Conservation (phyloP, 2,113 vertebrate species). For the Nyctereutes procyonoides region DNA sequence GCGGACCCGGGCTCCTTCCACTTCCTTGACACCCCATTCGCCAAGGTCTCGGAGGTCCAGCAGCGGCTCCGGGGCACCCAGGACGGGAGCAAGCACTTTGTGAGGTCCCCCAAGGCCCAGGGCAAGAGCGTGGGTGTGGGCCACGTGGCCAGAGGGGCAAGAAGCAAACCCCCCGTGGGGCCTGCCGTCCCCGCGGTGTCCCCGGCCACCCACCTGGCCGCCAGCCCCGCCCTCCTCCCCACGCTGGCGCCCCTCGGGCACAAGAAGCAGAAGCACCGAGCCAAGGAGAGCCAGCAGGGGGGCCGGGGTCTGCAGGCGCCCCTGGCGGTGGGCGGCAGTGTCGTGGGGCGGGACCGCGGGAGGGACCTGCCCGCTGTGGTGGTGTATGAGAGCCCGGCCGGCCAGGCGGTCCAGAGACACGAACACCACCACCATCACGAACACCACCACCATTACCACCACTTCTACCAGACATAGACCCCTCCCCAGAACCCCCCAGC, state of each 20-base stretch:
- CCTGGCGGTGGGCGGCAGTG: conserved; percentile 77
- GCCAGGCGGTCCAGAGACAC: conserved; percentile 96
- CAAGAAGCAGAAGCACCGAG: conserved; percentile 95
- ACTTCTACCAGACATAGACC: conserved; percentile 97
- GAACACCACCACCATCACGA: conserved; percentile 99
- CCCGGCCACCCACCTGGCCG: conserved; percentile 85
- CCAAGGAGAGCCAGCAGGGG: conserved; percentile 92
- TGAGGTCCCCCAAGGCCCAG: conserved; percentile 94
- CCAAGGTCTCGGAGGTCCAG: conserved; percentile 88
- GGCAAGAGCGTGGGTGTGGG: conserved; percentile 86
- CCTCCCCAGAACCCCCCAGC: background rate
- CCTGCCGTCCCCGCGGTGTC: conserved; percentile 82
- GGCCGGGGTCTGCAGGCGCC: conserved; percentile 89
- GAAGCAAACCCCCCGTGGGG: conserved; percentile 88
- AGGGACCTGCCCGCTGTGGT: conserved; percentile 93
- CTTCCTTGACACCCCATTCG: conserved; percentile 84
- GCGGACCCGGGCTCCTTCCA: conserved; percentile 86
- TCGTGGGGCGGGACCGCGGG: conserved; percentile 93
- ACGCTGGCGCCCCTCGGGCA: conserved; percentile 91
- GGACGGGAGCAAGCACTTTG: conserved; percentile 92
- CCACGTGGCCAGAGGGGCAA: conserved; percentile 90
- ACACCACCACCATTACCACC: conserved; percentile 99
- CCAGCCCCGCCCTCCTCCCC: conserved; percentile 90
- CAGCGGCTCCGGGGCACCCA: conserved; percentile 89
- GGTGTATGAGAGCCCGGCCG: conserved; percentile 94